Evolutionary conservation across 2,888 invertebrate genomes (phyloP).

Genomic region (Dilophus febrilis): DNA sequence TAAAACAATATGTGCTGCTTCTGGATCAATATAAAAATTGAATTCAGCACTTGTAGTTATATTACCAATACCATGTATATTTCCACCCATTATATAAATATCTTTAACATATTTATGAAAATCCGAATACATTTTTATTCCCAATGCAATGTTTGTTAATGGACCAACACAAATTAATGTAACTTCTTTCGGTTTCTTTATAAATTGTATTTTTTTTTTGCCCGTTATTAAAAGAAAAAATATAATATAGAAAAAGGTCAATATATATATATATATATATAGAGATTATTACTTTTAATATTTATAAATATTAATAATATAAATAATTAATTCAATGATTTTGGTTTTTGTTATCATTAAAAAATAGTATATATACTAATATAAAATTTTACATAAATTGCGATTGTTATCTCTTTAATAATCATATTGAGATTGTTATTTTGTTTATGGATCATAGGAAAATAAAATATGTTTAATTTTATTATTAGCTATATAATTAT

Average conservation of each 20-base stretch:
- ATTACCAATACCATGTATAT: slow-evolving; percentile 52
- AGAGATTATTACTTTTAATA: no score
- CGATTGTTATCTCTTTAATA: no score
- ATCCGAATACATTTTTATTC: slow-evolving; percentile 47
- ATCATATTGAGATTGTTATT: no score
- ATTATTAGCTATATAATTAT: no score
- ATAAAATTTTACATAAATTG: no score
- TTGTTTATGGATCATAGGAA: no score
- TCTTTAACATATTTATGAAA: slow-evolving; percentile 46
- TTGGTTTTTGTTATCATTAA: no score
- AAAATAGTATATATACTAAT: no score
- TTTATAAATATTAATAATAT: no score
- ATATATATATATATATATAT: slow-evolving; percentile 6
- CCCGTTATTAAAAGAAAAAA: slow-evolving; percentile 9
- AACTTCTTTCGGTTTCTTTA: slow-evolving; percentile 35
- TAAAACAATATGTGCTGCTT: slow-evolving; percentile 59
- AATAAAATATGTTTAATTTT: no score
- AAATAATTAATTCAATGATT: no score
- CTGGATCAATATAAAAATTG: slow-evolving; percentile 61
- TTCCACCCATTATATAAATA: slow-evolving; percentile 64
- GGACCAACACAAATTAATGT: slow-evolving; percentile 52
- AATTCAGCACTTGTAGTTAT: slow-evolving; percentile 48
- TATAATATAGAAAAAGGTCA: slow-evolving; percentile 1
- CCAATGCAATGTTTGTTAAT: slow-evolving; percentile 62
- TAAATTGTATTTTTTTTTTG: no score